Evolutionary conservation across 2,113 vertebrate genomes (phyloP).

Genomic region (Chaenocephalus aceratus): DNA sequence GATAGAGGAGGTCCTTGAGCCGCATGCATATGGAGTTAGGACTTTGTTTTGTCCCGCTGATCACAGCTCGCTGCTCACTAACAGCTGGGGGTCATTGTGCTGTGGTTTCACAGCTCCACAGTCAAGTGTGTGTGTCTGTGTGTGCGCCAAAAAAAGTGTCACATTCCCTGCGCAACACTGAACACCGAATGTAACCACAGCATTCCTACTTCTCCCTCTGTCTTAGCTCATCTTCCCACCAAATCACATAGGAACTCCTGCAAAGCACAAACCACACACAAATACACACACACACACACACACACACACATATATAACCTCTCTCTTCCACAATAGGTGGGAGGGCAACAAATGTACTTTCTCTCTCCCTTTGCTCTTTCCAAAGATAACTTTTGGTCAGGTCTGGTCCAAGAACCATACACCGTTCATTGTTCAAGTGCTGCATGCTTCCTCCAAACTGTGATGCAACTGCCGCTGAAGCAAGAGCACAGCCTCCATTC

Average conservation of each 20-base stretch:
- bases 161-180: conserved; percentile 68
- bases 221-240: conserved; percentile 75
- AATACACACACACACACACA: background rate
- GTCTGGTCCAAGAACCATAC: conserved; percentile 69
- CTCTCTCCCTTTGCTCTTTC: conserved; percentile 38
- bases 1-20: conserved; percentile 52
- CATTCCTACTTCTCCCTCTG: conserved; percentile 70
- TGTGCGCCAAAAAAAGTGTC: conserved; percentile 59
- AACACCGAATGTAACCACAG: conserved; percentile 71
- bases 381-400: conserved; percentile 70
- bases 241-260: conserved; percentile 47
- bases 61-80: conserved; percentile 62
- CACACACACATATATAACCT: conserved; percentile 13
- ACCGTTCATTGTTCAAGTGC: conserved; percentile 57
- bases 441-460: conserved; percentile 49
- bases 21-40: conserved; percentile 48
- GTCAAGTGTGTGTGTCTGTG: conserved; percentile 21
- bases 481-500: conserved; percentile 58
- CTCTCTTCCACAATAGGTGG: conserved; percentile 48
- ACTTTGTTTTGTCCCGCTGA: conserved; percentile 60
- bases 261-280: conserved; percentile 18
- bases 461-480: conserved; percentile 72
- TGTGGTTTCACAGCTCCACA: conserved; percentile 80
- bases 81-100: conserved; percentile 80
- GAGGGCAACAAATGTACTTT: conserved; percentile 57